Base-by-base conservation (phyloP, 1,140 invertebrate species). In the Pseudomyrmex flavicornis region DNA sequence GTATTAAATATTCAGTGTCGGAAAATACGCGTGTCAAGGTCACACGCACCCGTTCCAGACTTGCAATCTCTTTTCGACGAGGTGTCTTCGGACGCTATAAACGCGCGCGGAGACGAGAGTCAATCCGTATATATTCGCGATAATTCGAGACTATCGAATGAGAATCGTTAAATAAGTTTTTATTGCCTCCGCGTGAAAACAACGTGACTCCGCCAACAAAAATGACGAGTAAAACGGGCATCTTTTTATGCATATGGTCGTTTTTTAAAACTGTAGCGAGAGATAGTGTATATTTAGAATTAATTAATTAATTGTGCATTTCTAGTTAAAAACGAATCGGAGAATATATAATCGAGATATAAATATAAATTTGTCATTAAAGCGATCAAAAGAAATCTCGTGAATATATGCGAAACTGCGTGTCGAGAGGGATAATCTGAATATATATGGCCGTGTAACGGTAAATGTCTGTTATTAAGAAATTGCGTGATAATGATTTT, bases 1-100 rank as follows among this genome's bases (percentile, higher is more conserved):
- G 22, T 10, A 13, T 46, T 58, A 79, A 83, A 84, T 90, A 92
- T 91, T 92, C 85, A 83, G 72, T 83, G 83, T 76, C 82, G 90
- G 90, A 89, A 93, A 93, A 92, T 90, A 86, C 76, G 76, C 70
- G 73, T 89, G 86, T 92, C 90, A 92, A 91, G 92, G 92, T 35
- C 35, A 90, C 88, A 89, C 82, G 87, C 70, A 73, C 26, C 75
- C 35, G 35, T 72, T n/a, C n/a, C 20, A 59, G 70, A 80, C 22
- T 35, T 22, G 82, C 59, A 59, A 35, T 35, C 74, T 87, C 85
- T 66, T 54, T 50, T 76, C 22, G 70, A n/a, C 44, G 44, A 62
- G 48, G 13, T 63, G 80, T 48, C 35, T 35, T 35, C 7, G 5
- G 5, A 61, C 50, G 46, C 61, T 58, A 20, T 20, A 59, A 50